Evolutionary conservation across 1,140 invertebrate species (phyloP).

Genomic region (Papilio xuthus): DNA sequence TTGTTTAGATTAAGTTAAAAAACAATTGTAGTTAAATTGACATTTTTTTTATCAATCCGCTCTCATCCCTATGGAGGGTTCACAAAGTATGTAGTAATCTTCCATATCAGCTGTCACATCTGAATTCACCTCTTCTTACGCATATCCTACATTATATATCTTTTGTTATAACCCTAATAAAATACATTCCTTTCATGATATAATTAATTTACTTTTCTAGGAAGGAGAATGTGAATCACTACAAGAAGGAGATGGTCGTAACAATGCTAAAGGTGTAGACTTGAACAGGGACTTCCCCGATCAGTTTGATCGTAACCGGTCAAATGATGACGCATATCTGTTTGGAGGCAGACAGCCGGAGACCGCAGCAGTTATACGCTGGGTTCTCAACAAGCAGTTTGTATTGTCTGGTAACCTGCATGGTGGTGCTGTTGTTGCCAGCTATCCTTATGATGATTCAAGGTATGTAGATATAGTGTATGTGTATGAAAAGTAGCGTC

Average conservation of each 20-base stretch:
- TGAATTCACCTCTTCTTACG: too few relatives aligned
- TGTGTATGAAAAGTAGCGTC: too few relatives aligned
- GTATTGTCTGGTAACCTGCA: slow-evolving; percentile 96
- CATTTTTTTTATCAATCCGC: too few relatives aligned
- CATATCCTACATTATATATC: too few relatives aligned
- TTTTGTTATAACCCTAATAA: too few relatives aligned
- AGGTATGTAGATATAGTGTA: slow-evolving; percentile 81
- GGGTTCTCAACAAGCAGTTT: slow-evolving; percentile 92
- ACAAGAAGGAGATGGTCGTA: slow-evolving; percentile 85
- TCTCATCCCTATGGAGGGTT: too few relatives aligned
- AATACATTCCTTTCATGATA: too few relatives aligned
- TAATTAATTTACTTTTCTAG: slow-evolving; percentile 69
- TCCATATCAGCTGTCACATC: too few relatives aligned
- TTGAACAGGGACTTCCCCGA: slow-evolving; percentile 95
- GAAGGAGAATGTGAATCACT: slow-evolving; percentile 90
- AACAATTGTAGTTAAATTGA: too few relatives aligned
- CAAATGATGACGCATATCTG: slow-evolving; percentile 64
- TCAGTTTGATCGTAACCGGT: slow-evolving; percentile 84
- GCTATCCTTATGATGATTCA: slow-evolving; percentile 94
- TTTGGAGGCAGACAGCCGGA: slow-evolving; percentile 88
- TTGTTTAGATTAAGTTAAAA: too few relatives aligned
- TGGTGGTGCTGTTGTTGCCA: slow-evolving; percentile 95
- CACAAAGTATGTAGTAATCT: too few relatives aligned
- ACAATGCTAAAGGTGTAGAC: slow-evolving; percentile 91
- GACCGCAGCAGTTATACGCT: slow-evolving; percentile 94